Conservation (phyloP, 2,888 invertebrate genomes). For the Cheilosia vulpina region DNA sequence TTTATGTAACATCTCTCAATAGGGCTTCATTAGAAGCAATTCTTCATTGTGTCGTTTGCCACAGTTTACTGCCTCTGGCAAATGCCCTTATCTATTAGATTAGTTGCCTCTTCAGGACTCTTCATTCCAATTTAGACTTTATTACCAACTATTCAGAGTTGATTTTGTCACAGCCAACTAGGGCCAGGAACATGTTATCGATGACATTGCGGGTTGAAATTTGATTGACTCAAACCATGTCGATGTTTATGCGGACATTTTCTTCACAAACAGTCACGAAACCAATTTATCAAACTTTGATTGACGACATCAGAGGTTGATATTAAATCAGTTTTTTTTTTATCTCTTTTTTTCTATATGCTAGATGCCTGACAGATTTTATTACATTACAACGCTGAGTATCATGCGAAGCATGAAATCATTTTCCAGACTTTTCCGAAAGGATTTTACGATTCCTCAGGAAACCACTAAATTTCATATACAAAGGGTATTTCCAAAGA, state of each 20-base stretch:
- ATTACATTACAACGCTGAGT: constrained; percentile 39
- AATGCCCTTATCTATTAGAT: constrained; percentile 31
- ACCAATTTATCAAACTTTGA: constrained; percentile 54
- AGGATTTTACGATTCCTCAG: constrained; percentile 28
- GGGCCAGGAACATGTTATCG: constrained; percentile 26
- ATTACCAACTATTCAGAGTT: constrained; percentile 23
- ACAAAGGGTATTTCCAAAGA: constrained; percentile 15
- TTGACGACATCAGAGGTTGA: constrained; percentile 28
- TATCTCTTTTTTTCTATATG: background rate
- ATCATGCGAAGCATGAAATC: constrained; percentile 48
- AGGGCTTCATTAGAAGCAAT: constrained; percentile 12
- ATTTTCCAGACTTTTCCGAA: constrained; percentile 21
- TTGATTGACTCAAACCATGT: constrained; percentile 8
- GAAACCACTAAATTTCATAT: constrained; percentile 31
- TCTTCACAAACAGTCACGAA: constrained; percentile 26
- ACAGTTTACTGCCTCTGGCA: background rate
- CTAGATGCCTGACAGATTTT: constrained; percentile 7
- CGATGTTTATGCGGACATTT: constrained; percentile 15
- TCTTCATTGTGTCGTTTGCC: constrained; percentile 3
- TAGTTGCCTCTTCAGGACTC: constrained; percentile 13
- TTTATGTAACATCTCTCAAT: background rate
- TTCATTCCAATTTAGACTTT: constrained; percentile 28
- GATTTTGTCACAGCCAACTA: background rate
- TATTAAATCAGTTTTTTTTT: constrained; percentile 36
- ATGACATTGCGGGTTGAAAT: constrained; percentile 3